Base-by-base conservation (phyloP, 2,888 invertebrate genomes). In the Microchrysa polita region DNA sequence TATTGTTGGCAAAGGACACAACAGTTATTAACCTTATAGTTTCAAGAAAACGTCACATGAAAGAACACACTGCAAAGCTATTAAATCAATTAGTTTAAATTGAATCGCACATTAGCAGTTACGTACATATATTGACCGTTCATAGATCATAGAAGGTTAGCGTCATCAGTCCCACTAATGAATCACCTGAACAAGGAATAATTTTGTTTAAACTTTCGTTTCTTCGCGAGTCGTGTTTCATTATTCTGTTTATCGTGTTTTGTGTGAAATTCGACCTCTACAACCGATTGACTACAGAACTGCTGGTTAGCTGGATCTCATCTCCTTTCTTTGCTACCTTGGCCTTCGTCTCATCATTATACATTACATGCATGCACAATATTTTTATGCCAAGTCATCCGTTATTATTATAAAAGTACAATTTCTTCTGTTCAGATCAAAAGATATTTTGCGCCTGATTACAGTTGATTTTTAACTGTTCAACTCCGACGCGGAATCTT, bases 391-490 rank as follows among this genome's bases (percentile, higher is more conserved):
- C 34, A 34, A 55, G 69, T 69, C 69, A 69, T 69, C 34, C 55
- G 69, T 69, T 69, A 69, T 69, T 55, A 69, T 69, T 34, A n/a
- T n/a, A n/a, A 57, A 69, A 55, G 34, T 69, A 52, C 65, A 48
- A 65, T 65, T 65, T 65, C 65, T 65, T 42, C 7, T n/a, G n/a
- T 65, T 40, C 65, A 42, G 65, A 65, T 65, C 65, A 65, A 65
- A 65, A 65, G 65, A 65, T 65, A 65, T 22, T 65, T 48, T 65
- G 65, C 65, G 65, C 48, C 65, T 65, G 65, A 65, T 65, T 65
- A 65, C 65, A 22, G 65, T 65, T 22, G 65, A 48, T 65, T 65
- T 65, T 65, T 65, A 65, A 65, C 65, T 65, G 20, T 22, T 65
- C 65, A 48, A 20, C 48, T n/a, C 18, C 7, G 12, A 12, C 20